Base-by-base conservation (phyloP, 2,888 invertebrate species). In the Hoplodrina blanda region DNA sequence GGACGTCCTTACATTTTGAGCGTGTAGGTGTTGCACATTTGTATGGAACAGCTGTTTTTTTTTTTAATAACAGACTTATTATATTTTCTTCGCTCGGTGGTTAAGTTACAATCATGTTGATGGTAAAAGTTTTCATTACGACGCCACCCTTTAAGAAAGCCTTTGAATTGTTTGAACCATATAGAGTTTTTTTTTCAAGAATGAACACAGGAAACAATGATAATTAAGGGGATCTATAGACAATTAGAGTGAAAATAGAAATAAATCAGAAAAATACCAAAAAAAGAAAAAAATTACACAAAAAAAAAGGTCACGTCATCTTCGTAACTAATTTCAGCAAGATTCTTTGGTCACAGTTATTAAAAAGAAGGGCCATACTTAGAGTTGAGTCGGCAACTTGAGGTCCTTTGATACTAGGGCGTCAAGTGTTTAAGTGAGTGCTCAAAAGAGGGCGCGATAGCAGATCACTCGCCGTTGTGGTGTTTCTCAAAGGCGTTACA, bases 391-490 rank as follows among this genome's bases (percentile, higher is more conserved):
- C 72, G 83, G 74, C 82, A 80, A 80, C 84, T 87, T 81, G 78
- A 87, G 79, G 79, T 82, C 86, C 92, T 94, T 94, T 94, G 94
- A 93, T 90, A 88, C 87, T 85, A 79, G 76, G 74, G 73, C 80
- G 83, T 90, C 76, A 86, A 94, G 92, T 91, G 85, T 89, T 90
- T 91, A 92, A 94, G 94, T 91, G 92, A 91, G 89, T 85, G 73
- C 92, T 93, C 82, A 84, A 88, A 86, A 80, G 81, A 89, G 90
- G 80, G 86, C 82, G 82, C 80, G 87, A 88, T 87, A 88, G 76
- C 84, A 88, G 89, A 90, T 90, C 90, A 88, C 87, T 90, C 87
- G 86, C 85, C 85, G 82, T 83, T 75, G 74, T 77, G 87, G 87
- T 90, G 88, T 89, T 87, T 85, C 87, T 90, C 88, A 90, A 91